Conservation (phyloP, 2,113 vertebrate species). For the Riparia riparia region DNA sequence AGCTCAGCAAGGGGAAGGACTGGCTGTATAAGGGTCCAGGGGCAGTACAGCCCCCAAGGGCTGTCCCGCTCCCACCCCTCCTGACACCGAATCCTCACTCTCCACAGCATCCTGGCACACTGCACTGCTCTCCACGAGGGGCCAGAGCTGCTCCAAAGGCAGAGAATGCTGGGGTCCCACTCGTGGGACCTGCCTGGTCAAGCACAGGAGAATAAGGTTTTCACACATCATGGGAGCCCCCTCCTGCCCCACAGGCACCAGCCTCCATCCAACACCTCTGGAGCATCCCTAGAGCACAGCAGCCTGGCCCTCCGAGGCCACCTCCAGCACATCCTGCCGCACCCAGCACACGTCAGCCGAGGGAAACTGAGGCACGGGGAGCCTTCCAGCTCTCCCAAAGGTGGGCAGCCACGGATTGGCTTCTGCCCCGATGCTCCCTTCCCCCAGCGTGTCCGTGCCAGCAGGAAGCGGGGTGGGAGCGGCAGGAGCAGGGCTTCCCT, state of each 20-base stretch:
- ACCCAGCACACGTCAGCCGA: fast-evolving
- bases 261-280: not conserved
- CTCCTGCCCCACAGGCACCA: not conserved
- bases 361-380: not conserved
- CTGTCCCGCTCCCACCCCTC: not conserved
- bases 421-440: not conserved
- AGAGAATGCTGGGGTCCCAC: not conserved
- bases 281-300: not conserved
- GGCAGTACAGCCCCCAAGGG: not conserved
- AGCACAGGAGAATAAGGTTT: not conserved
- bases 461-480: conserved; percentile 49
- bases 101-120: not conserved
- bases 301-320: not conserved
- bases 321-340: not conserved
- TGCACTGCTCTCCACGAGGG: not conserved
- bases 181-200: not conserved
- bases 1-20: not conserved
- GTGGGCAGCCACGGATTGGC: fast-evolving
- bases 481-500: conserved; percentile 39
- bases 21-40: fast-evolving
- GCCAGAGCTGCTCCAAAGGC: not conserved
- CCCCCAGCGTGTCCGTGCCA: not conserved
- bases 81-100: fast-evolving
- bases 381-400: not conserved
- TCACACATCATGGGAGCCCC: fast-evolving